phyloP scores from a whole-genome alignment of 1,140 invertebrate species.

The Augochlora pura region DNA sequence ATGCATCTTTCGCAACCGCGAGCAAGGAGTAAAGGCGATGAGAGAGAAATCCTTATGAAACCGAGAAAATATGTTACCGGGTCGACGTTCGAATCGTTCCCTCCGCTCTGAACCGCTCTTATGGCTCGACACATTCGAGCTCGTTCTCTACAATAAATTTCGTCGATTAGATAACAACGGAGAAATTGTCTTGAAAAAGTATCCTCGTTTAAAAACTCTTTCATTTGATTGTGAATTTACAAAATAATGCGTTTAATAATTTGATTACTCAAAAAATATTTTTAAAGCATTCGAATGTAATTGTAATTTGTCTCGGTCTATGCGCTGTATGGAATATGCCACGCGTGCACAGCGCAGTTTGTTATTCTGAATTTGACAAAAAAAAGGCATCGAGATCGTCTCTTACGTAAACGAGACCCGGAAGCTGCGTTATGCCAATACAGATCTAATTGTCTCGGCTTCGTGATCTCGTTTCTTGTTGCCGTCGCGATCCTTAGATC shows the following conservation, averaged over 20 bases:
- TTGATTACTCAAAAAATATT: too few relatives aligned
- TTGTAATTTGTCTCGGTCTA: too few relatives aligned
- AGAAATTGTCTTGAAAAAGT: too few relatives aligned
- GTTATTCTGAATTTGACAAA: neutral
- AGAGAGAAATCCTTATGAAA: slow-evolving; percentile 9
- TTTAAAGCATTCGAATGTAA: too few relatives aligned
- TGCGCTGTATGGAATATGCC: too few relatives aligned
- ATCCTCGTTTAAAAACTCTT: too few relatives aligned
- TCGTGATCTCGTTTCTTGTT: neutral
- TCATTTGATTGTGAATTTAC: too few relatives aligned
- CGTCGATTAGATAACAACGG: too few relatives aligned
- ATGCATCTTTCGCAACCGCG: slow-evolving; percentile 3
- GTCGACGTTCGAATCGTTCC: neutral
- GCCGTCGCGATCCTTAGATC: neutral
- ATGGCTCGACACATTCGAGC: too few relatives aligned
- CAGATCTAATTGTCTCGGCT: neutral
- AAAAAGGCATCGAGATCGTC: neutral
- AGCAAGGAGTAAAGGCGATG: neutral
- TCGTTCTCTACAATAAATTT: too few relatives aligned
- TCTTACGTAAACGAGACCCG: neutral
- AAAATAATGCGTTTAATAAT: too few relatives aligned
- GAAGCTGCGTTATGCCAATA: neutral
- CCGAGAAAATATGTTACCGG: neutral
- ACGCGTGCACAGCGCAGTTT: neutral
- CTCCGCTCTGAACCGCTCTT: too few relatives aligned